A percentile compares a stretch with the other conserved stretches of the same genome.
phyloP scores from a whole-genome alignment of 2,113 vertebrate species.

The Brachypodius melanocephalos region DNA sequence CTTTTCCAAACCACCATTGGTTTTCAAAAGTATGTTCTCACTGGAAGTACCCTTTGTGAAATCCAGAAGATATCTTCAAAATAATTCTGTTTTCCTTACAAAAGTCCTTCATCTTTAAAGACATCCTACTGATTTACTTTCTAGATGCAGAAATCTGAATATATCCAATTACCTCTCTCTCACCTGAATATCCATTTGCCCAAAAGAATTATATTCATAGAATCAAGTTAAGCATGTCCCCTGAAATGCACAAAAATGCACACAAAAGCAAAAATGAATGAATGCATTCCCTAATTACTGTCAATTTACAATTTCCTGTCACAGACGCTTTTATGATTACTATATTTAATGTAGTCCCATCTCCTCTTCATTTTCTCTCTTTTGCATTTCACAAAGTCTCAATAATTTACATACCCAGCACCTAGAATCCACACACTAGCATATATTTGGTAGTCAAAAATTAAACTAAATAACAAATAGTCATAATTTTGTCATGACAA shows the following conservation, averaged over 20 bases:
- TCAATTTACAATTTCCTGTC: constrained; percentile 1
- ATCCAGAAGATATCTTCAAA: not conserved
- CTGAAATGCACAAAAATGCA: not conserved
- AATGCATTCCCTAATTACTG: not conserved
- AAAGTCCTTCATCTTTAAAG: not conserved
- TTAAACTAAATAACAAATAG: not conserved
- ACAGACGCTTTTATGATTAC: not conserved
- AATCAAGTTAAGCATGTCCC: not conserved
- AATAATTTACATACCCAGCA: not conserved
- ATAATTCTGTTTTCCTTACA: not conserved
- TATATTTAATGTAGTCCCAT: not conserved
- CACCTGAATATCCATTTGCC: not conserved
- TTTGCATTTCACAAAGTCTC: not conserved
- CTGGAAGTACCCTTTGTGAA: not conserved
- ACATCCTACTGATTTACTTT: not conserved
- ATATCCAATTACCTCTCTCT: not conserved
- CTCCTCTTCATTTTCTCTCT: not conserved
- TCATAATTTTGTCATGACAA: not conserved
- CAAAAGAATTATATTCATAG: not conserved
- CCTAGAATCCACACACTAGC: not conserved
- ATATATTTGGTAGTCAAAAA: not conserved
- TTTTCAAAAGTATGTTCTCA: not conserved
- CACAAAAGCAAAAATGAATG: constrained; percentile 1
- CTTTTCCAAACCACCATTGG: not conserved
- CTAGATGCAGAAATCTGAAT: not conserved